Conservation (phyloP, 2,113 vertebrate species). For the Mus spicilegus region DNA sequence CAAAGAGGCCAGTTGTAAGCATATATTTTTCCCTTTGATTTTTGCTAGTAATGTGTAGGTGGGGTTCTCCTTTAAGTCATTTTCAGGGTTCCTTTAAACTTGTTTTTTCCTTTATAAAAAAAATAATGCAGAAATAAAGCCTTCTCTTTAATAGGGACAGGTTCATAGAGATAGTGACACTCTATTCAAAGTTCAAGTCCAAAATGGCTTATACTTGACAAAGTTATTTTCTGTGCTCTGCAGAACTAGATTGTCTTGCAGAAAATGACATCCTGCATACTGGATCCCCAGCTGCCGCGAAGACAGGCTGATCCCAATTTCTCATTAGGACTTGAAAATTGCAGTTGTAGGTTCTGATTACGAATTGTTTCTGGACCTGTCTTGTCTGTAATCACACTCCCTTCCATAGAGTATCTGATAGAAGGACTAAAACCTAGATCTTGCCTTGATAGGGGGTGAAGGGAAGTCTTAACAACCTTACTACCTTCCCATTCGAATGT, state of each 20-base stretch:
- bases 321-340: not conserved
- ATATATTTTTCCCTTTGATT: not conserved
- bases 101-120: conserved; percentile 22
- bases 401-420: not conserved
- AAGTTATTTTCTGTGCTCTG: not conserved
- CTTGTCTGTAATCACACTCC: not conserved
- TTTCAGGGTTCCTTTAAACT: conserved; percentile 53
- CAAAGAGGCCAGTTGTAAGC: not conserved
- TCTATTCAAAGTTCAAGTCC: conserved; percentile 29
- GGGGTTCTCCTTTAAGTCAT: not conserved
- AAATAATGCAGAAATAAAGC: not conserved
- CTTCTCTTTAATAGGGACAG: conserved; percentile 16
- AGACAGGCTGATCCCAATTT: not conserved
- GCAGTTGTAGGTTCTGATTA: not conserved
- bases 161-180: conserved; percentile 1
- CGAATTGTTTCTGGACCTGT: not conserved
- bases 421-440: not conserved
- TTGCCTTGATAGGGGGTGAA: not conserved
- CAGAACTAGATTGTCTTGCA: not conserved
- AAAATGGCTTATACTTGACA: not conserved
- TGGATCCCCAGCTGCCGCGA: not conserved
- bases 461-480: not conserved
- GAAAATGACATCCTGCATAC: not conserved
- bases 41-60: conserved; percentile 29
- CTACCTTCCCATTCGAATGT: not conserved